These are phyloP conservation scores for Morinoia aosen DNA, from an alignment of 2,888 invertebrate genomes.

Conservation along the genomic window DNA sequence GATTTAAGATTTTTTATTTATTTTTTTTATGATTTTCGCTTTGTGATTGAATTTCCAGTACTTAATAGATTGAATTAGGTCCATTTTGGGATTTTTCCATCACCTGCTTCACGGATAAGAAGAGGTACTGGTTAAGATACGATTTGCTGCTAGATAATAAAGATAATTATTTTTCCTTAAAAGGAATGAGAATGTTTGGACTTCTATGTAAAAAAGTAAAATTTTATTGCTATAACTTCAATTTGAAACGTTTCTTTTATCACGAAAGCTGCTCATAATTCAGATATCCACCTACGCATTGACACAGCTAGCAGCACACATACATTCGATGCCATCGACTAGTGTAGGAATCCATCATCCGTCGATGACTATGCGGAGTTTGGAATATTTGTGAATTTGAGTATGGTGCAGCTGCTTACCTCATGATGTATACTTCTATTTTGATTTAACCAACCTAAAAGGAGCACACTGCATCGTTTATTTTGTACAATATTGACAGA, in stretches of 20 bases:
- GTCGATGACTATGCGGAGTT: neutral
- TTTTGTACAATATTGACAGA: neutral
- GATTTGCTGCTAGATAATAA: too few relatives aligned
- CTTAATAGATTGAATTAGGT: neutral
- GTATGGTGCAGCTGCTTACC: neutral
- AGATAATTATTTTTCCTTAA: too few relatives aligned
- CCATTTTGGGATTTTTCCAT: too few relatives aligned
- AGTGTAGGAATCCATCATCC: neutral
- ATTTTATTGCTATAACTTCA: neutral
- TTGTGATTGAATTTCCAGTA: neutral
- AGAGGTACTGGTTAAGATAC: too few relatives aligned
- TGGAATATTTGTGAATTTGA: neutral
- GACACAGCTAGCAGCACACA: neutral
- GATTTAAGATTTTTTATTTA: neutral
- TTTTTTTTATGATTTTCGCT: neutral
- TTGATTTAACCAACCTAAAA: neutral
- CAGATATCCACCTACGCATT: neutral
- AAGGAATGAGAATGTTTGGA: too few relatives aligned
- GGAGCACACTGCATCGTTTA: neutral
- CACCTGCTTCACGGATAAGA: too few relatives aligned
- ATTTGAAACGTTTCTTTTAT: neutral
- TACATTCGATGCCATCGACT: neutral
- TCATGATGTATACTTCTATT: neutral
- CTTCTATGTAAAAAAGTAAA: neutral
- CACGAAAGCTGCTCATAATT: neutral